Evolutionary conservation across 2,113 vertebrate species (phyloP), one percentile per base, ranked within the genome.

Genomic region (Verasper variegatus): DNA sequence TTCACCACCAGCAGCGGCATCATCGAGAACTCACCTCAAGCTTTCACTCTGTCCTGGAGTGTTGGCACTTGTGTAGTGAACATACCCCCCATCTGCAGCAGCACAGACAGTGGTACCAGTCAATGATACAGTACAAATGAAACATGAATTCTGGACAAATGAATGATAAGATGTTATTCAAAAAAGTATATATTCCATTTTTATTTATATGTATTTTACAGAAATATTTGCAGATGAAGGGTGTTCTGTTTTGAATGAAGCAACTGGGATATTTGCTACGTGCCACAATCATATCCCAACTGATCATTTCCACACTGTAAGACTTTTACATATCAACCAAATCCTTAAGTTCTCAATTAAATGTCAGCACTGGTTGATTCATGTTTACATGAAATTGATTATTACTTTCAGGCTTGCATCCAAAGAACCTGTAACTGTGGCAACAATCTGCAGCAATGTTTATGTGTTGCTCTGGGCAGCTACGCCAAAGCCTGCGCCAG

Each of bases 161-260:
- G 17, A 26, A 51, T 1, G 12, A 52, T 20, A 59, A 35, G 9
- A 37, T 8, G 35, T 52, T 17, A n/a, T 17, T 17, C 2, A n/a
- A 17, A 37, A 37, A 37, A 31, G 6, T 37, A 37, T 37, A 37
- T 10, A 37, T 37, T 37, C 18, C 3, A 51, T 68, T 0, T 11
- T 20, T 15, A 11, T 57, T 2, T 2, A 27, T 67, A 8, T 47
- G 4, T 5, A 57, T 56, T 81, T 83, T 92, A 0, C 79, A 96
- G 96, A 95, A 90, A 85, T 79, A 12, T 95, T 93, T 92, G 95
- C 94, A 12, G 93, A 94, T n/a, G 87, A 78, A 10, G 75, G 86
- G 23, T 96, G 96, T 40, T 81, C 64, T 0, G 64, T 90, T 14
- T 75, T 97, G 68, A 95, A 84, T 27, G 49, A 94, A 59, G 77